These are phyloP conservation scores for Triplophysa siluroides DNA, from an alignment of 2,113 vertebrate genomes.

Conservation along the genomic window DNA sequence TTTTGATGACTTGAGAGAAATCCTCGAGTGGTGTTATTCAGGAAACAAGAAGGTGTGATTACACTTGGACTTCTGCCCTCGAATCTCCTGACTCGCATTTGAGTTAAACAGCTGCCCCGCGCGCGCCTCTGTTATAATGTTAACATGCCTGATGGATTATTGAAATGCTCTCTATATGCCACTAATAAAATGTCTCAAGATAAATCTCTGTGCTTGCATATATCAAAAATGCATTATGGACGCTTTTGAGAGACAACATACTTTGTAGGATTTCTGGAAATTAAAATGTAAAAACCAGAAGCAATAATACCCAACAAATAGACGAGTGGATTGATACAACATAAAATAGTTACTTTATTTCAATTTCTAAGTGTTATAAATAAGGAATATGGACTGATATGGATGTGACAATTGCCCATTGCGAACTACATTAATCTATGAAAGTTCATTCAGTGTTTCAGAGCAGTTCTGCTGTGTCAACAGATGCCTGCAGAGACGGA, in stretches of 20 bases:
- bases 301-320: too few species aligned
- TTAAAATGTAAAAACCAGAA: too few species aligned
- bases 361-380: too few species aligned
- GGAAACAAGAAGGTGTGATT: slow-evolving; percentile 17
- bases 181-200: slow-evolving; percentile 5
- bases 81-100: background rate
- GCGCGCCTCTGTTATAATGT: background rate
- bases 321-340: too few species aligned
- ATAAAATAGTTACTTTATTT: too few species aligned
- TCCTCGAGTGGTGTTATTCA: slow-evolving; percentile 6
- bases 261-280: too few species aligned
- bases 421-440: too few species aligned
- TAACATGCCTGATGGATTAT: background rate
- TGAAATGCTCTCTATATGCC: slow-evolving; percentile 6
- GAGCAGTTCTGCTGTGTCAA: background rate
- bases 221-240: too few species aligned
- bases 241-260: too few species aligned
- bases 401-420: too few species aligned
- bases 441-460: background rate
- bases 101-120: background rate
- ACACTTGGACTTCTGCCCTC: background rate
- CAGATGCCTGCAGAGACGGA: background rate
- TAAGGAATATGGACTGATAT: too few species aligned
- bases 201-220: background rate
- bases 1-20: slow-evolving; percentile 13